These are phyloP conservation scores for Onychostoma macrolepis DNA, from an alignment of 2,113 vertebrate species.

Conservation along the genomic window DNA sequence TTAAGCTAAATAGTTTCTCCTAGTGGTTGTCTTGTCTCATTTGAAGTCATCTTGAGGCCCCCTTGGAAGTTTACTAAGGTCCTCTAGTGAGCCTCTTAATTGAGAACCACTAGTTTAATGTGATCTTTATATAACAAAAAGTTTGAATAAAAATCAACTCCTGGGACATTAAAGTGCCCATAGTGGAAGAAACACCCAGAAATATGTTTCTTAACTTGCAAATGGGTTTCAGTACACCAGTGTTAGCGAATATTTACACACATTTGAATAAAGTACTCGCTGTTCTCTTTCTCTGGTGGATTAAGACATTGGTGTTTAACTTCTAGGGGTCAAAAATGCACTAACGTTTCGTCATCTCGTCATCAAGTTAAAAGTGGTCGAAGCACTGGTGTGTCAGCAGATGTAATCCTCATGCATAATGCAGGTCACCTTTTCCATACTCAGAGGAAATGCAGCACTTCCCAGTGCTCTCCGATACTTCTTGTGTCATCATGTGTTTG, in stretches of 20 bases:
- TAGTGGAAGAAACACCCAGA: not conserved
- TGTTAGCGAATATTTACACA: not conserved
- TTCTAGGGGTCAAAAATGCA: conserved; percentile 41
- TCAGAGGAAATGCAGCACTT: conserved; percentile 51
- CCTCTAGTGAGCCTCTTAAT: not conserved
- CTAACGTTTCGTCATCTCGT: conserved; percentile 54
- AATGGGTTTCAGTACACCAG: not conserved
- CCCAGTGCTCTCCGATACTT: conserved; percentile 53
- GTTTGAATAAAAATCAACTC: conserved; percentile 7
- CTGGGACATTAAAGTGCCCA: not conserved
- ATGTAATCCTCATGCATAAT: conserved; percentile 67
- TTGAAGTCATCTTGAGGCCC: not conserved
- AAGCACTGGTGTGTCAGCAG: conserved; percentile 64
- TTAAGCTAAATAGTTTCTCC: no score
- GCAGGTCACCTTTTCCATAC: conserved; percentile 55
- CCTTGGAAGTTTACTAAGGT: not conserved
- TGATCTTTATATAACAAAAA: not conserved
- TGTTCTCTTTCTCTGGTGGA: not conserved
- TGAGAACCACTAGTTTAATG: not conserved
- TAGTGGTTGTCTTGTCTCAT: not conserved
- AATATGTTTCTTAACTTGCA: not conserved
- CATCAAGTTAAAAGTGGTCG: no score
- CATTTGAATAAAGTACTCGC: not conserved
- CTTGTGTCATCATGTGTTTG: conserved; percentile 56
- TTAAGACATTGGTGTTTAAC: conserved; percentile 23